Evolutionary conservation across 2,888 invertebrate species (phyloP), one percentile per base, ranked within the genome.

Genomic region (Harpagoxenus sublaevis): DNA sequence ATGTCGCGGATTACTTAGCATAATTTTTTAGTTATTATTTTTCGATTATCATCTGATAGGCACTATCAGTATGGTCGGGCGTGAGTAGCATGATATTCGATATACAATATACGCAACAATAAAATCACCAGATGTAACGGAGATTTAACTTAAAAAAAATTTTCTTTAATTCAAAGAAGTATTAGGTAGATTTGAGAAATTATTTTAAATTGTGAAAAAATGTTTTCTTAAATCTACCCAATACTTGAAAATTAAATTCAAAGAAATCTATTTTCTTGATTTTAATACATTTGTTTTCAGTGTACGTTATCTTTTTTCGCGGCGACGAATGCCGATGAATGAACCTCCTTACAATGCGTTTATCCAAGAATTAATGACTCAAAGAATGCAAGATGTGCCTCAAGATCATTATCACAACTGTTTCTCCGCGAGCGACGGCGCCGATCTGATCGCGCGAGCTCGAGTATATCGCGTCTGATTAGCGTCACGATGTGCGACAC

Each of bases 341-440:
- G 60, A 81, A 73, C 31, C n/a, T 23, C 31, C n/a, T 57, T 23
- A 12, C 12, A 3, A 45, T 18, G 55, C 68, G 18, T 71, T 79
- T 62, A 62, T 71, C 60, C 51, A 3, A 4, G 31, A 48, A 39
- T 51, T 39, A 73, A 48, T 60, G 35, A 39, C 35, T 55, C 57
- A 10, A 45, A 23, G 70, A 48, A 51, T 48, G n/a, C 39, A 48
- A 48, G 60, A 12, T 35, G 12, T 48, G 31, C 12, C 3, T 35
- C 71, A 79, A 79, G 71, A 79, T 79, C 55, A 65, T 77, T 65
- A 65, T 77, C 55, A 15, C 31, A 12, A 55, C 0, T 23, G 39
- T 77, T 78, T 10, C 53, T 53, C 8, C 57, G n/a, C 70, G 31
- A 55, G 3, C 6, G 35, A 4, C 6, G 15, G 42, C 45, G 70